Conservation (phyloP, 2,113 vertebrate species). For the Casuarius casuarius region DNA sequence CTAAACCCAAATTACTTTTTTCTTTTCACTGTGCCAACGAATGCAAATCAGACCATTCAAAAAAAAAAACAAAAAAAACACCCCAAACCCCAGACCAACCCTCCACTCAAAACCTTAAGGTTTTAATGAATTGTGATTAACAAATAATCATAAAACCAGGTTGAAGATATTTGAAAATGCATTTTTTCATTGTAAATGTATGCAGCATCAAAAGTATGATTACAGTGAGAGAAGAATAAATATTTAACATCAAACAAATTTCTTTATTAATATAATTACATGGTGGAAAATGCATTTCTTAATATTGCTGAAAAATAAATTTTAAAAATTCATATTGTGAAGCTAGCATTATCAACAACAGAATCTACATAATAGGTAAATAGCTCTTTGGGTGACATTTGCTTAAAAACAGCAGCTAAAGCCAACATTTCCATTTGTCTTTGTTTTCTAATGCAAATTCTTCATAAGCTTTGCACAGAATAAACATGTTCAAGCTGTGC, state of each 20-base stretch:
- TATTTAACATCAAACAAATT: conserved; percentile 69
- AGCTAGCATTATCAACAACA: conserved; percentile 34
- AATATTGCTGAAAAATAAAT: conserved; percentile 43
- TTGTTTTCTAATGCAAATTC: conserved; percentile 62
- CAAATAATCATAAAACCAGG: conserved; percentile 39
- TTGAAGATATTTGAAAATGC: conserved; percentile 37
- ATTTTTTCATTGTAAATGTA: conserved; percentile 13
- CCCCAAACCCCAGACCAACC: neutral
- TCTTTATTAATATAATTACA: conserved; percentile 61
- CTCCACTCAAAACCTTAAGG: neutral
- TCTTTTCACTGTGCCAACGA: conserved; percentile 19
- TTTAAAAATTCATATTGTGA: conserved; percentile 26
- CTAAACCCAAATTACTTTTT: conserved; percentile 51
- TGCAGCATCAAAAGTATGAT: conserved; percentile 17
- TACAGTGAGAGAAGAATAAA: conserved; percentile 48
- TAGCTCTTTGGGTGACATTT: conserved; percentile 55
- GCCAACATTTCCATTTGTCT: conserved; percentile 62
- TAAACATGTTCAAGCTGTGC: conserved; percentile 50
- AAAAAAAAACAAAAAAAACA: neutral
- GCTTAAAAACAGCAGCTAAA: conserved; percentile 49
- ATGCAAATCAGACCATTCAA: conserved; percentile 26
- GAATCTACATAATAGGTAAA: conserved; percentile 58
- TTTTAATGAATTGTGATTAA: conserved; percentile 39
- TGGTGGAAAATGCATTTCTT: conserved; percentile 27
- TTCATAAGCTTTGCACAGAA: conserved; percentile 44